A percentile compares a stretch with the other conserved stretches of the same genome.
phyloP scores from a whole-genome alignment of 2,888 invertebrate species.

The Tiliacea aurago region DNA sequence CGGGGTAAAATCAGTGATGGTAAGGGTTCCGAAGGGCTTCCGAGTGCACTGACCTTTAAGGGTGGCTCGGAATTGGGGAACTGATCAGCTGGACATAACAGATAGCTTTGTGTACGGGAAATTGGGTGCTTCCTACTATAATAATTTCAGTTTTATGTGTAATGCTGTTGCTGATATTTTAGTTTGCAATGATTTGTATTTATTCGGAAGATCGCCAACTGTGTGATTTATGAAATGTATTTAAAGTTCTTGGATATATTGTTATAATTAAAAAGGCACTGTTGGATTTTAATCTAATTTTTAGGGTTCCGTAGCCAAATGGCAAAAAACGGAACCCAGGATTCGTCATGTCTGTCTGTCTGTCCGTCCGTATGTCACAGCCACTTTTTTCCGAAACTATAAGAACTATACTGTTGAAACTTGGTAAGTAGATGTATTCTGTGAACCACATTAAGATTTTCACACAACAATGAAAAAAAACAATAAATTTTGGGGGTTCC shows the following conservation, averaged over 20 bases:
- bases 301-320: too few relatives aligned
- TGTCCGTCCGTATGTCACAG: too few relatives aligned
- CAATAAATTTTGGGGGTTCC: too few relatives aligned
- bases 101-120: conserved; percentile 70
- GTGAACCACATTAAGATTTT: too few relatives aligned
- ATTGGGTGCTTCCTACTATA: conserved; percentile 63
- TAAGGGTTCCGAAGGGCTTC: conserved; percentile 75
- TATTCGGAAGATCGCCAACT: neutral
- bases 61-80: conserved; percentile 74
- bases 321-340: too few relatives aligned
- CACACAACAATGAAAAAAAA: too few relatives aligned
- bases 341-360: too few relatives aligned
- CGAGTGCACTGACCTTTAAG: conserved; percentile 83
- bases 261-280: neutral
- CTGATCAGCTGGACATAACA: conserved; percentile 81
- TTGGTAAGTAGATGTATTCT: too few relatives aligned
- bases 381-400: too few relatives aligned
- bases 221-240: neutral
- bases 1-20: conserved; percentile 72
- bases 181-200: conserved; percentile 13
- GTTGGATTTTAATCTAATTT: neutral
- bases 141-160: conserved; percentile 53
- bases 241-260: neutral
- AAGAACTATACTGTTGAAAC: too few relatives aligned
- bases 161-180: conserved; percentile 21